Evolutionary conservation across 2,113 vertebrate species (phyloP), one percentile per base, ranked within the genome.

Genomic region (Caranx melampygus): DNA sequence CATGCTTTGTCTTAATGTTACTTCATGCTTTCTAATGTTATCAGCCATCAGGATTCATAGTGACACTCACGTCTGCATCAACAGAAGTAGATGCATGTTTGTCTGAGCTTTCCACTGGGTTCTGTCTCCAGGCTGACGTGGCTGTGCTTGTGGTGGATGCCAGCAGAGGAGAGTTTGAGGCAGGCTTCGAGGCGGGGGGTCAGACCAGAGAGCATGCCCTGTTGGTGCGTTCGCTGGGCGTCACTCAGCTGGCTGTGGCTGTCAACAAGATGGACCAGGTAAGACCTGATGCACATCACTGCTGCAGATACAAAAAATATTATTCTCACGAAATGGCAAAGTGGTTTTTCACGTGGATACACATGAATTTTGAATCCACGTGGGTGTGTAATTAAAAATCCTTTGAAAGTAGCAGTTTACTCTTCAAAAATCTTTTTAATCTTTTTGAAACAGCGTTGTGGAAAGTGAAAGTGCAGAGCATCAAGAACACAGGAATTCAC

Each of bases 211-310:
- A 99, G 77, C 98, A 99, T 65, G 98, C 96, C n/a, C 92, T 99
- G 51, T 87, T 99, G 87, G 98, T 99, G 72, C 96, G 98, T 1
- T 99, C 98, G 65, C 96, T 99, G 8, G 97, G 98, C n/a, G 98
- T 99, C 83, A 99, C 97, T 3, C 98, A 99, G 86, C 94, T 99
- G 63, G 97, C 96, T 52, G 97, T 99, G 75, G 97, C 97, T 6
- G 94, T 99, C 91, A 99, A 99, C 93, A 99, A 99, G 92, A 99
- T 99, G 98, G 98, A 99, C 90, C 98, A 99, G 97, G 98, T 99
- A 40, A 89, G 87, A 72, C 0, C 37, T 33, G 18, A 70, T 11
- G 0, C 63, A 64, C 34, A 18, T 33, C 6, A 66, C 6, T 34
- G 20, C 18, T 20, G 18, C 6, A 51, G 18, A 51, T n/a, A n/a